phyloP scores from a whole-genome alignment of 1,140 invertebrate species.

The Drosophila mayri region DNA sequence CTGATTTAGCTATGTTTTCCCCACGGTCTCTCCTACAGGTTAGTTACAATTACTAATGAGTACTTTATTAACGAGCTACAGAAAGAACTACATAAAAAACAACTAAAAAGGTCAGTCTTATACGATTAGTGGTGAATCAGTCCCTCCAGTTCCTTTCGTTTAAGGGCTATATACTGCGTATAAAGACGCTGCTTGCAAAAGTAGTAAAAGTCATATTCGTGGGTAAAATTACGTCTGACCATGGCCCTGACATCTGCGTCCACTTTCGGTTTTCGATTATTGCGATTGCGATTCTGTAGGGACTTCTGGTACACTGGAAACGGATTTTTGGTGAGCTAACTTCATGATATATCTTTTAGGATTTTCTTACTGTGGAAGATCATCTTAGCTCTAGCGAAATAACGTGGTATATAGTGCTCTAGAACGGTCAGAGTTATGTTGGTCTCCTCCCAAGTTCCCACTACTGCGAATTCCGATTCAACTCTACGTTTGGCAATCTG shows the following conservation, averaged over 20 bases:
- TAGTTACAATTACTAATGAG: slow-evolving; percentile 49
- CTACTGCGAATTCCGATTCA: slow-evolving; percentile 93
- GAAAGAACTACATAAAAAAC: slow-evolving; percentile 9
- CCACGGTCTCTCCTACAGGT: slow-evolving; percentile 11
- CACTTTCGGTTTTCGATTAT: slow-evolving; percentile 85
- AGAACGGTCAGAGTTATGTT: slow-evolving; percentile 93
- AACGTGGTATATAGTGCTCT: slow-evolving; percentile 92
- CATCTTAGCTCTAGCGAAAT: slow-evolving; percentile 90
- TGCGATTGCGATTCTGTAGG: slow-evolving; percentile 70
- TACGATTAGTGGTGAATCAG: slow-evolving; percentile 1
- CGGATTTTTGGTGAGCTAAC: slow-evolving; percentile 87
- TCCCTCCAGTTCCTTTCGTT: slow-evolving; percentile 46
- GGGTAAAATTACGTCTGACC: slow-evolving; percentile 92
- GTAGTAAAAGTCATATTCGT: slow-evolving; percentile 95
- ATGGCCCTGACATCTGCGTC: slow-evolving; percentile 92
- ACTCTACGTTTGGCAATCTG: slow-evolving; percentile 93
- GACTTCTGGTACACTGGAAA: slow-evolving; percentile 83
- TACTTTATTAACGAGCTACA: slow-evolving; percentile 86
- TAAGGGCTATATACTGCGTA: slow-evolving; percentile 90
- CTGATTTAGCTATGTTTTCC: not conserved
- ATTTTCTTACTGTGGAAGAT: slow-evolving; percentile 63
- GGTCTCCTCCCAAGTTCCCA: slow-evolving; percentile 94
- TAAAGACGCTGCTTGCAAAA: slow-evolving; percentile 94
- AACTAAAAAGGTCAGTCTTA: slow-evolving; percentile 33
- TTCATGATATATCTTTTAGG: not conserved